Evolutionary conservation across 2,888 invertebrate species (phyloP).

Genomic region (Harpalus rufipes): DNA sequence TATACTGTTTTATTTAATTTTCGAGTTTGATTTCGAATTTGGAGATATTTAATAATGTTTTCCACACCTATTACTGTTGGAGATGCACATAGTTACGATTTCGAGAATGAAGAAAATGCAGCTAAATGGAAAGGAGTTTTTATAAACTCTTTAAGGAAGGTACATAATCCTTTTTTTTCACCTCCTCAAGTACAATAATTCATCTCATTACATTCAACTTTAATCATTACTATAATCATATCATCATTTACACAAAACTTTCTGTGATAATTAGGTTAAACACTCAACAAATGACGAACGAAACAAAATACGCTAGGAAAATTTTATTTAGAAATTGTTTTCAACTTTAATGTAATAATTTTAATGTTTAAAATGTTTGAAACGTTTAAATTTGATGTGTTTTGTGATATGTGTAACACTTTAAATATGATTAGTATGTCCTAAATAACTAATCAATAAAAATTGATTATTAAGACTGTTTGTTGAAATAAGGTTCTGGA

Average conservation of each 20-base stretch:
- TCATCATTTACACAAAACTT: slow-evolving; percentile 17
- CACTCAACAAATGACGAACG: slow-evolving; percentile 11
- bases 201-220: slow-evolving; percentile 38
- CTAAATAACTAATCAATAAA: slow-evolving; percentile 44
- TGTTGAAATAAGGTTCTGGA: slow-evolving; percentile 86
- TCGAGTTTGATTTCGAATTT: slow-evolving; percentile 67
- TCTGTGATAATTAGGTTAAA: slow-evolving; percentile 8
- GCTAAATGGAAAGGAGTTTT: slow-evolving; percentile 96
- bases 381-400: slow-evolving; percentile 1
- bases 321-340: slow-evolving; percentile 12
- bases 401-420: slow-evolving; percentile 2
- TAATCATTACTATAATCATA: slow-evolving; percentile 21
- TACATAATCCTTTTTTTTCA: slow-evolving; percentile 75
- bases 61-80: slow-evolving; percentile 73
- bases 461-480: slow-evolving; percentile 65
- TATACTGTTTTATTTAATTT: slow-evolving; percentile 70
- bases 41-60: slow-evolving; percentile 67
- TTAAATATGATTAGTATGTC: slow-evolving; percentile 3
- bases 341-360: not conserved
- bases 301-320: not conserved
- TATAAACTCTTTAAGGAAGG: slow-evolving; percentile 92
- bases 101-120: slow-evolving; percentile 92
- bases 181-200: slow-evolving; percentile 32
- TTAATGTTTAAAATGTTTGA: not conserved
- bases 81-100: slow-evolving; percentile 85